These are phyloP conservation scores for Semnornis frantzii DNA, from an alignment of 2,113 vertebrate species.

Conservation along the genomic window DNA sequence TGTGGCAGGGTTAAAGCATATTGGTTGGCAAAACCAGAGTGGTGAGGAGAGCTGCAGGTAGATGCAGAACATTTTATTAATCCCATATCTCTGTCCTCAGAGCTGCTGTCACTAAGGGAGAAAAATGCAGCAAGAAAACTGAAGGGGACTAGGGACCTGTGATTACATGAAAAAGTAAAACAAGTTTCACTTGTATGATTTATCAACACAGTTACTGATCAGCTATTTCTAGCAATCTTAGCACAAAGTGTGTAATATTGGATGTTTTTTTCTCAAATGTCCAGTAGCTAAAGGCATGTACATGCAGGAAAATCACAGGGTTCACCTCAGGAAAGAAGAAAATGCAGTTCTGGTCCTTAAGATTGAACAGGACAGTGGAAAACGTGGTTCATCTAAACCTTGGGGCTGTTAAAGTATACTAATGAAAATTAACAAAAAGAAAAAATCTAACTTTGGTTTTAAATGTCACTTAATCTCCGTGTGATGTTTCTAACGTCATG, in stretches of 20 bases:
- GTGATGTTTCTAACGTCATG: rapidly evolving
- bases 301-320: rapidly evolving
- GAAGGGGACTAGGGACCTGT: neutral
- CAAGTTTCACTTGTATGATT: neutral
- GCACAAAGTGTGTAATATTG: neutral
- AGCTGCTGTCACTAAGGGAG: neutral
- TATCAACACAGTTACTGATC: neutral
- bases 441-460: neutral
- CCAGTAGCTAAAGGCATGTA: neutral
- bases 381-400: neutral
- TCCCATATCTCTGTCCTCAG: neutral
- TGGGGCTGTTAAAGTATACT: neutral
- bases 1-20: neutral
- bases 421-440: neutral
- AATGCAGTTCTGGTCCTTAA: neutral
- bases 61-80: neutral
- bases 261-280: neutral
- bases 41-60: neutral
- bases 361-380: neutral
- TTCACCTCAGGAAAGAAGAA: neutral
- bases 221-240: neutral
- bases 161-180: neutral
- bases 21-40: neutral
- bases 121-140: neutral
- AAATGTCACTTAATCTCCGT: neutral